These are phyloP conservation scores for Stenolophus ochropezus DNA, from an alignment of 2,888 invertebrate genomes.

Conservation along the genomic window DNA sequence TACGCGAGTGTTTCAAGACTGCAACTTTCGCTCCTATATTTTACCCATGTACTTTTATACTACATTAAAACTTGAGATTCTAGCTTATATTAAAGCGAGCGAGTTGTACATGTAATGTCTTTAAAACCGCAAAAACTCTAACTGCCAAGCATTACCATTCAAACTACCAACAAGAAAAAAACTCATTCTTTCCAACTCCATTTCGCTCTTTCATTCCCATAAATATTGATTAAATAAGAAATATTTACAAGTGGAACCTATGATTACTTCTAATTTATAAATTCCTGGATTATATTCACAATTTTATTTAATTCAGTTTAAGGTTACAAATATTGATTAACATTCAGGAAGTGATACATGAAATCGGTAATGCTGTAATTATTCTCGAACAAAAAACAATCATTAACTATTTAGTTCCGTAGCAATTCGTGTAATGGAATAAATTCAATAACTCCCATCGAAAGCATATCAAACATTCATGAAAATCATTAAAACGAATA, in stretches of 20 bases:
- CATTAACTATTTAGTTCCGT: slow-evolving; percentile 14
- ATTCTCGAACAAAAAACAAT: slow-evolving; percentile 10
- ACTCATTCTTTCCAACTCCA: background rate
- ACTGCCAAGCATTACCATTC: slow-evolving; percentile 9
- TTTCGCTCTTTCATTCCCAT: background rate
- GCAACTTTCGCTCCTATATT: slow-evolving; percentile 26
- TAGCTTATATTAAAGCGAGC: slow-evolving; percentile 29
- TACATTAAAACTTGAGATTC: slow-evolving; percentile 30
- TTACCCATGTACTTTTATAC: slow-evolving; percentile 12
- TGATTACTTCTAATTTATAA: too few relatives aligned
- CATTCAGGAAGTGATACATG: slow-evolving; percentile 26
- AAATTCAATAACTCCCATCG: slow-evolving; percentile 23
- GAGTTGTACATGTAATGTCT: slow-evolving; percentile 19
- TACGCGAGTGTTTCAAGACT: slow-evolving; percentile 22
- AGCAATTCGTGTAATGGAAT: slow-evolving; percentile 35
- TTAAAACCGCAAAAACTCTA: slow-evolving; percentile 21
- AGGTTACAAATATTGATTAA: slow-evolving; percentile 24
- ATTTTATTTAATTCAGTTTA: background rate
- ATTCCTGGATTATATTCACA: background rate
- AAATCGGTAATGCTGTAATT: slow-evolving; percentile 5
- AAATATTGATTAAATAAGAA: too few relatives aligned
- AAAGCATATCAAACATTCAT: background rate
- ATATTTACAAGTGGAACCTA: too few relatives aligned
- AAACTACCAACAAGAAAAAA: background rate
- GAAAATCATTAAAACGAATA: slow-evolving; percentile 7